phyloP scores from a whole-genome alignment of 1,140 invertebrate species.

The Scaptomyza pallida region DNA sequence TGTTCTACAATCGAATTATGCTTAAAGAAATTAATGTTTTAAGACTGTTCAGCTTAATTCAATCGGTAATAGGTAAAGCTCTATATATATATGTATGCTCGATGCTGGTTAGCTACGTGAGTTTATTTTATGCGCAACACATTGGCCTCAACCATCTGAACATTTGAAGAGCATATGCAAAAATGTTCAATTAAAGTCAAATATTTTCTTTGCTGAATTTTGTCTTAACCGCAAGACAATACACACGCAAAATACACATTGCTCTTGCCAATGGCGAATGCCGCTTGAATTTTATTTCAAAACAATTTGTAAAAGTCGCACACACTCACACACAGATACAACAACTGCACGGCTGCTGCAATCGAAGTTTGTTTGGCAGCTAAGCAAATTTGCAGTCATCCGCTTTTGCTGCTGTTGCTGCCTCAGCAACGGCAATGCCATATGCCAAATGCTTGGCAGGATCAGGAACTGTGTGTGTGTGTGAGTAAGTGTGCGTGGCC shows the following conservation, averaged over 20 bases:
- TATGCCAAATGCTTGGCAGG: slow-evolving; percentile 56
- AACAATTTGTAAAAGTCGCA: slow-evolving; percentile 78
- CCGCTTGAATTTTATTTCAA: slow-evolving; percentile 76
- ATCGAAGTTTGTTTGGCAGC: slow-evolving; percentile 80
- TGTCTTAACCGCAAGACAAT: slow-evolving; percentile 28
- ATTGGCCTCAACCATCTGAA: not conserved
- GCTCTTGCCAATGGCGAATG: slow-evolving; percentile 5
- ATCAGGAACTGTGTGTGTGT: slow-evolving; percentile 19
- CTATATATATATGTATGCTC: no score
- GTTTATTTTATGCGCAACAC: no score
- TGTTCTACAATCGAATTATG: not conserved
- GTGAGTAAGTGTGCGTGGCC: slow-evolving; percentile 13
- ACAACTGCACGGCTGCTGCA: slow-evolving; percentile 29
- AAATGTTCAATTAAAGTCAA: not conserved
- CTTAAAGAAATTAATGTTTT: slow-evolving; percentile 3
- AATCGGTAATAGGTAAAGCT: slow-evolving; percentile 3
- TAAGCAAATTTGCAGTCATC: slow-evolving; percentile 74
- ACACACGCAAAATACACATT: slow-evolving; percentile 21
- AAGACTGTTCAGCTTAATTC: not conserved
- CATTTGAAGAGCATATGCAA: not conserved
- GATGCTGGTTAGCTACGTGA: no score
- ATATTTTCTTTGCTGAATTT: slow-evolving; percentile 4
- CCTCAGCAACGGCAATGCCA: slow-evolving; percentile 50
- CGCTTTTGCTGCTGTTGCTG: slow-evolving; percentile 15
- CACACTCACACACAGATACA: no score